These are phyloP conservation scores for Hypotaenidia okinawae DNA, from an alignment of 2,797 vertebrate species.

Conservation along the genomic window DNA sequence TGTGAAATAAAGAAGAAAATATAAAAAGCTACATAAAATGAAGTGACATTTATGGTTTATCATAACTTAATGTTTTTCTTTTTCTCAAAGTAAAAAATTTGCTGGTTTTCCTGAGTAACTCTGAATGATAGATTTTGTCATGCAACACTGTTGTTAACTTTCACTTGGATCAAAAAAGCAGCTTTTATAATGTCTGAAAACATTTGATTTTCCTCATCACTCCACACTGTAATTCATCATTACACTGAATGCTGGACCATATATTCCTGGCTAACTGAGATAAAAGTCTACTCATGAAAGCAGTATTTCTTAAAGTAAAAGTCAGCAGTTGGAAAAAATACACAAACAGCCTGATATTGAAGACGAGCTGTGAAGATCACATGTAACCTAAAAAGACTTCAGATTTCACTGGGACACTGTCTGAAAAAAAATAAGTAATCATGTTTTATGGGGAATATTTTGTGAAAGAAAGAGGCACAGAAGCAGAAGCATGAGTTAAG, in stretches of 20 bases:
- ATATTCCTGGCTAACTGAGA: neutral
- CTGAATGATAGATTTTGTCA: neutral
- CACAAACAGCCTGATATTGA: neutral
- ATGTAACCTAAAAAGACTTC: neutral
- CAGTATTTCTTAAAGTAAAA: neutral
- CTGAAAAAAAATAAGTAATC: neutral
- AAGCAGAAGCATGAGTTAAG: neutral
- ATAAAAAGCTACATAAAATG: rapidly evolving
- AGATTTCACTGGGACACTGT: neutral
- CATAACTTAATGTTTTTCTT: neutral
- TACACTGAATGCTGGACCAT: neutral
- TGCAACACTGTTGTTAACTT: neutral
- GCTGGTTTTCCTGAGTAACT: neutral
- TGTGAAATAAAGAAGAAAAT: neutral
- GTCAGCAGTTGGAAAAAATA: neutral
- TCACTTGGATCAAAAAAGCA: neutral
- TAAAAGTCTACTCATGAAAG: neutral
- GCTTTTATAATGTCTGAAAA: neutral
- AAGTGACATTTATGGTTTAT: neutral
- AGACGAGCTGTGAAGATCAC: neutral
- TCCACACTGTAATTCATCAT: neutral
- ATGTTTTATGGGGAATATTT: neutral
- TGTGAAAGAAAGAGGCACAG: neutral
- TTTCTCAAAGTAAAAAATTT: neutral
- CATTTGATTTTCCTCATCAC: neutral